phyloP scores from a whole-genome alignment of 2,113 vertebrate species.

The Notarius quadriscutis region DNA sequence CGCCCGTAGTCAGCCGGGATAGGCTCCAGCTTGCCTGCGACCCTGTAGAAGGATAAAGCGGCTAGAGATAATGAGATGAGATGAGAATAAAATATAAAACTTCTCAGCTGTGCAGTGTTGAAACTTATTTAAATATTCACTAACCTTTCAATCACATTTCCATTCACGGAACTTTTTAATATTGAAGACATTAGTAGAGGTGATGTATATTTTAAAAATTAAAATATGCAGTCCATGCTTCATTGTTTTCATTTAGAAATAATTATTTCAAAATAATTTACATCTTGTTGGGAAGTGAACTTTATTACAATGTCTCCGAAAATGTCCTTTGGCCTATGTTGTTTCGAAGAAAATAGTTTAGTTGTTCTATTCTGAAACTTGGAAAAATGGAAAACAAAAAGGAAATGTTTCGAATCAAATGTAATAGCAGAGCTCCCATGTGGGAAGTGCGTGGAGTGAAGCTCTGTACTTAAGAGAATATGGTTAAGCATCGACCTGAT shows the following conservation, averaged over 20 bases:
- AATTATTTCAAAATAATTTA: neutral
- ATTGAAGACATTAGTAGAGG: neutral
- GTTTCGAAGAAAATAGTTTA: neutral
- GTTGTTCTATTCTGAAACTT: neutral
- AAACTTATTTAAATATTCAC: too few relatives aligned
- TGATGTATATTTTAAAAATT: neutral
- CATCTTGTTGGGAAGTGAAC: neutral
- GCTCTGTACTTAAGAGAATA: too few relatives aligned
- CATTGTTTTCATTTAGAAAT: neutral
- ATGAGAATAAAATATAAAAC: neutral
- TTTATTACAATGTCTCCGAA: neutral
- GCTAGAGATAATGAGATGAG: too few relatives aligned
- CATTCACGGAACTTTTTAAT: too few relatives aligned
- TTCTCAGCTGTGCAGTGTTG: neutral
- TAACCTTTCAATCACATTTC: too few relatives aligned
- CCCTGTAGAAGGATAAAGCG: too few relatives aligned
- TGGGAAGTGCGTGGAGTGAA: too few relatives aligned
- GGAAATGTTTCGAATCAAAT: too few relatives aligned
- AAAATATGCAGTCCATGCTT: neutral
- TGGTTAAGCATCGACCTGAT: too few relatives aligned
- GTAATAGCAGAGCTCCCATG: too few relatives aligned
- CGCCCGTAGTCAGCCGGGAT: too few relatives aligned
- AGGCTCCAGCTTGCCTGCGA: too few relatives aligned
- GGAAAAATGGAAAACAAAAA: neutral
- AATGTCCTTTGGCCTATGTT: neutral